phyloP scores from a whole-genome alignment of 2,888 invertebrate genomes.

The Tenthredo scrophulariae region DNA sequence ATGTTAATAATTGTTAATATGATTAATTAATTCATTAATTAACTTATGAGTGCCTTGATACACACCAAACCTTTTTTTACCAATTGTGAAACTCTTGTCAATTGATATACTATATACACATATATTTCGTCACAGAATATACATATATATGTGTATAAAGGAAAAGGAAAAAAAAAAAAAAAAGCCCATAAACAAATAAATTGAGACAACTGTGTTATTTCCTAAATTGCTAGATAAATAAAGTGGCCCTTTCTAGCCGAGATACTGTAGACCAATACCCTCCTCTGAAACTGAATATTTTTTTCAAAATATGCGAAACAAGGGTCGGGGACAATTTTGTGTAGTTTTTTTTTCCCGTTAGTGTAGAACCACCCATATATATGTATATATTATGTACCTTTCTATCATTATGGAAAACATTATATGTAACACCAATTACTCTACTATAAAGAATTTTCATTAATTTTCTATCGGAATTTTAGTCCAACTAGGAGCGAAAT shows the following conservation, averaged over 20 bases:
- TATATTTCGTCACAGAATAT: slow-evolving; percentile 9
- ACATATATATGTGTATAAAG: slow-evolving; percentile 35
- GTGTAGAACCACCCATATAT: too few species aligned
- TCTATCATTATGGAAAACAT: neutral
- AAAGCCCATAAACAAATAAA: slow-evolving; percentile 12
- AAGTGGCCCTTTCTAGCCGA: too few species aligned
- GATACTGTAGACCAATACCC: too few species aligned
- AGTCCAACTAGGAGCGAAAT: neutral
- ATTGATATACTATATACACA: slow-evolving; percentile 52
- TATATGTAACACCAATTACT: neutral
- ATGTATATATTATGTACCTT: too few species aligned
- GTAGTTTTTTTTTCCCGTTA: too few species aligned
- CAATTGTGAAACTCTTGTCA: slow-evolving; percentile 62
- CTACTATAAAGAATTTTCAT: neutral
- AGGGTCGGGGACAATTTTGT: too few species aligned
- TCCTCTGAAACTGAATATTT: too few species aligned
- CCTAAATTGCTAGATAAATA: too few species aligned
- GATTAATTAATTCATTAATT: slow-evolving; percentile 33
- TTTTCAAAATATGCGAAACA: too few species aligned
- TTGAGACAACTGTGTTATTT: slow-evolving; percentile 33
- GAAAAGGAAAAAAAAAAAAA: slow-evolving; percentile 3
- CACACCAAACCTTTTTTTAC: slow-evolving; percentile 62
- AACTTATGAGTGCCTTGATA: slow-evolving; percentile 56
- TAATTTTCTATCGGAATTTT: neutral
- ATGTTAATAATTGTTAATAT: slow-evolving; percentile 33